Evolutionary conservation across 2,888 invertebrate species (phyloP), one percentile per base, ranked within the genome.

Genomic region (Latheticus oryzae): DNA sequence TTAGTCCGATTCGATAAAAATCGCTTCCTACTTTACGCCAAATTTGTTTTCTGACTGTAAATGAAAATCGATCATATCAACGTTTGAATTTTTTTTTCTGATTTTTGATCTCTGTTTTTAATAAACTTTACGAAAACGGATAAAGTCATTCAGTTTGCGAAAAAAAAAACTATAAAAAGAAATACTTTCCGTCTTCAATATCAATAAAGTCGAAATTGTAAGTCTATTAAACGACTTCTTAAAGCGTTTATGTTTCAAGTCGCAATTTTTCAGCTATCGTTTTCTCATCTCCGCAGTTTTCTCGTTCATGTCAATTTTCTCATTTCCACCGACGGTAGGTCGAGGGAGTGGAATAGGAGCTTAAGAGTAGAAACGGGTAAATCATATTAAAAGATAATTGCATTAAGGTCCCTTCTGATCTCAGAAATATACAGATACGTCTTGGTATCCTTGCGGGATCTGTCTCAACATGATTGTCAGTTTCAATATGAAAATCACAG

Each of bases 301-400:
- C 55, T 48, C 61, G 56, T 66, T 60, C 54, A 61, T 58, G 67
- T 68, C 69, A 66, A 66, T 69, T 69, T 68, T 60, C 67, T 64
- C 67, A 65, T 67, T 68, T 67, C 62, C 64, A 55, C 59, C 47
- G 57, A 50, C 54, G 51, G 53, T 33, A 35, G 32, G 24, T 35
- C 16, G 12, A 28, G 19, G 38, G 9, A 13, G 38, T 12, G 37
- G 26, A 11, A 47, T 5, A 9, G 48, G 19, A 50, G 48, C 33
- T 43, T 35, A 24, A 45, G 40, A 57, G 64, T 60, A 59, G 64
- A 63, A 62, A 60, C 65, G 59, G 55, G 63, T 62, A 68, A 69
- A 67, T 68, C 67, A 67, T 66, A 70, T 70, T 69, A 69, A 66
- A 65, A 66, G 67, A 68, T 69, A 70, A 70, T 70, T 69, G 62